Percentiles rank a stretch among this genome's conserved stretches.
phyloP scores from a whole-genome alignment of 1,140 invertebrate species.

The Hylaeus volcanicus region DNA sequence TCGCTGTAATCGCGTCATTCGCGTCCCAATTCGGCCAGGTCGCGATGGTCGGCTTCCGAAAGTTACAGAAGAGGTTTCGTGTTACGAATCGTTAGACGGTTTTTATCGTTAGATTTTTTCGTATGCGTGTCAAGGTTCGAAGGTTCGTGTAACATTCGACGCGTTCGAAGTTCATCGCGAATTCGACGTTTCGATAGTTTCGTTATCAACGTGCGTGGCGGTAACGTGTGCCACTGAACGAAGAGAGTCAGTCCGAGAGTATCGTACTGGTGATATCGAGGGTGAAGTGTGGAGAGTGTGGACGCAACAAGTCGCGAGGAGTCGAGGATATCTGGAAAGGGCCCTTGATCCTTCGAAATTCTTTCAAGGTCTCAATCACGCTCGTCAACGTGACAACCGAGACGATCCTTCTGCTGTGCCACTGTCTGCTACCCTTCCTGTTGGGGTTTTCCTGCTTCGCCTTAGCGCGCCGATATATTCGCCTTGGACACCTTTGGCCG shows the following conservation, averaged over 20 bases:
- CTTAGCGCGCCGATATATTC: conserved; percentile 3
- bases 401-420: neutral
- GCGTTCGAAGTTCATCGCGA: neutral
- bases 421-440: conserved; percentile 2
- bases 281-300: neutral
- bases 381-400: conserved; percentile 2
- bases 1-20: too few species aligned
- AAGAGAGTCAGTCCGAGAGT: neutral
- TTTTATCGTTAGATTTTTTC: neutral
- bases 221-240: too few species aligned
- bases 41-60: too few species aligned
- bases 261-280: neutral
- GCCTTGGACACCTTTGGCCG: conserved; percentile 14
- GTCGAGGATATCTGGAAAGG: too few species aligned
- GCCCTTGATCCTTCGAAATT: conserved; percentile 8
- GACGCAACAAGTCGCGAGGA: neutral
- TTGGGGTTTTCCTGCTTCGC: conserved; percentile 15
- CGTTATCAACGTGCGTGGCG: neutral
- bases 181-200: neutral
- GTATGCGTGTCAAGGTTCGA: neutral
- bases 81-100: too few species aligned
- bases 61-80: too few species aligned
- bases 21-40: too few species aligned
- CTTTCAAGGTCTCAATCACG: conserved; percentile 29
- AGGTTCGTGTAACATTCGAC: conserved; percentile 15